Percentiles rank a stretch among this genome's conserved stretches.
These are phyloP conservation scores for Dolichallabes microphthalmus DNA, from an alignment of 2,113 vertebrate species.

Conservation along the genomic window DNA sequence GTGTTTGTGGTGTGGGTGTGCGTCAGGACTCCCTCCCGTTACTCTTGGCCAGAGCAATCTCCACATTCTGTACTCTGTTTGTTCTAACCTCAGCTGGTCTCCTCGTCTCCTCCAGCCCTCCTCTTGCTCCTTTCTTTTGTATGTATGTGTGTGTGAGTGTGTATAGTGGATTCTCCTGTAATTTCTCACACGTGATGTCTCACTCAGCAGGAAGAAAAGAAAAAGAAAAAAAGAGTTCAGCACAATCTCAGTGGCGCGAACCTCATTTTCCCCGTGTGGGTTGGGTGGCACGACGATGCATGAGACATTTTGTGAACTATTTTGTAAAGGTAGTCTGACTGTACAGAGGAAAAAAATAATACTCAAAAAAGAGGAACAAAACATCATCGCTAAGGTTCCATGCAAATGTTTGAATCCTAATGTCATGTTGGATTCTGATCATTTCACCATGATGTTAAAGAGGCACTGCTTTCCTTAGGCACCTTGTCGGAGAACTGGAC, in stretches of 20 bases:
- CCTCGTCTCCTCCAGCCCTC: conserved; percentile 6
- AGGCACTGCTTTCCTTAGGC: conserved; percentile 41
- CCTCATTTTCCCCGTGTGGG: conserved; percentile 23
- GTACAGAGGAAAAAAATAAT: conserved; percentile 36
- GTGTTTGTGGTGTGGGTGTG: conserved; percentile 40
- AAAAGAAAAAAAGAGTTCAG: neutral
- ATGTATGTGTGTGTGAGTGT: conserved; percentile 25
- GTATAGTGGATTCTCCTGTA: conserved; percentile 34
- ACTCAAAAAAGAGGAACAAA: neutral
- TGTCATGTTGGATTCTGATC: conserved; percentile 2
- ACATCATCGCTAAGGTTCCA: neutral
- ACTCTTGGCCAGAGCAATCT: conserved; percentile 46
- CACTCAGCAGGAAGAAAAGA: conserved; percentile 13
- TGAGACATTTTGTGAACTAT: conserved; percentile 45
- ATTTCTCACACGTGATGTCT: conserved; percentile 44
- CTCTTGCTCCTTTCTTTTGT: conserved; percentile 18
- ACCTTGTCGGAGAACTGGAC: conserved; percentile 56
- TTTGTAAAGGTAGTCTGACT: conserved; percentile 44
- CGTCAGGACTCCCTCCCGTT: conserved; percentile 34
- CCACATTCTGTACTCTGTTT: conserved; percentile 33
- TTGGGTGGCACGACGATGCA: conserved; percentile 47
- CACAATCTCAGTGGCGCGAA: conserved; percentile 39
- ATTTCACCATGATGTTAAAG: conserved; percentile 7
- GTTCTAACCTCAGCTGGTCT: conserved; percentile 27
- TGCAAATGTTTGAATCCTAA: conserved; percentile 5